Conservation (phyloP, 2,113 vertebrate genomes). For the Crypturellus undulatus region DNA sequence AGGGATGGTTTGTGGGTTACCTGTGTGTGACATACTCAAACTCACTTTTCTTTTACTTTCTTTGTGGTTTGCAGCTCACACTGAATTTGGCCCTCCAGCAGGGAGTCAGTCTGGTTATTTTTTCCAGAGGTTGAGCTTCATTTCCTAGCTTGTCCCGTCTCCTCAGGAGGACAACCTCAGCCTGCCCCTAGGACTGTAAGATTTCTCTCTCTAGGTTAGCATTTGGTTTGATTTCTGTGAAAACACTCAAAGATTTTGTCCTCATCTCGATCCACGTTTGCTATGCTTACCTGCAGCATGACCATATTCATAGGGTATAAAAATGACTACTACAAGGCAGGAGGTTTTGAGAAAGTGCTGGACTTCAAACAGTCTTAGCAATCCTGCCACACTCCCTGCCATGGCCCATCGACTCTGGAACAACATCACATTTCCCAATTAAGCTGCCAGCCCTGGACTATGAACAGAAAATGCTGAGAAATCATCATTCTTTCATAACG, state of each 20-base stretch:
- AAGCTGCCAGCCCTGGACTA: not conserved
- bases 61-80: not conserved
- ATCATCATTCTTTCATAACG: not conserved
- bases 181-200: not conserved
- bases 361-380: not conserved
- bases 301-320: not conserved
- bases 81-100: not conserved
- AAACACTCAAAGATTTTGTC: not conserved
- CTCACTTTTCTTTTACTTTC: not conserved
- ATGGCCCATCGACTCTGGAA: not conserved
- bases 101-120: not conserved
- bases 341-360: not conserved
- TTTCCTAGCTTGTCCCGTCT: not conserved
- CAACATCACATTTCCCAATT: not conserved
- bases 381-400: accelerated
- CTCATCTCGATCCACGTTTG: not conserved
- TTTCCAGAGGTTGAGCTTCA: not conserved
- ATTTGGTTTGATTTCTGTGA: not conserved
- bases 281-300: not conserved
- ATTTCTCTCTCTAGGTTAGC: not conserved
- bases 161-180: not conserved
- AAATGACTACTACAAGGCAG: not conserved
- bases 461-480: slow-evolving; percentile 2
- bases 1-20: not conserved
- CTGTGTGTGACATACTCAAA: accelerated